Conservation (phyloP, 2,888 invertebrate species). For the Listrodromus nycthemerus region DNA sequence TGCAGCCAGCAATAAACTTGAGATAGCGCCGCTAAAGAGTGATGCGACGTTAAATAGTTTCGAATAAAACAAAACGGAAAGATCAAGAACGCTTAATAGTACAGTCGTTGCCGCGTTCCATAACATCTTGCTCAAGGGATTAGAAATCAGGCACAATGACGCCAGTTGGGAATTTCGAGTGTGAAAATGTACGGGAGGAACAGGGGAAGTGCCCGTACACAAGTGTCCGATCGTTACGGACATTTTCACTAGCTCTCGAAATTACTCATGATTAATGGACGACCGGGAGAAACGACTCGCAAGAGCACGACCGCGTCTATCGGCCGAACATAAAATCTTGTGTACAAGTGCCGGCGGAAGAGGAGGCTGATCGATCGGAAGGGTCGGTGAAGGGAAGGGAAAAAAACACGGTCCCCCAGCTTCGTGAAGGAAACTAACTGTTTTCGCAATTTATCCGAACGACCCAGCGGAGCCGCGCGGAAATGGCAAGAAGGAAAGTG, state of each 20-base stretch:
- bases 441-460: conserved; percentile 49
- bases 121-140: too few species aligned
- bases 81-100: too few species aligned
- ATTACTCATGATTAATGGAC: not conserved
- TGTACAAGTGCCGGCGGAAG: conserved; percentile 16
- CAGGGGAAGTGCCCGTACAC: not conserved
- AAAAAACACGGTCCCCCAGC: conserved; percentile 9
- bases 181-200: not conserved
- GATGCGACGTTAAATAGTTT: too few species aligned
- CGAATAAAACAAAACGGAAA: too few species aligned
- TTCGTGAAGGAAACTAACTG: conserved; percentile 11
- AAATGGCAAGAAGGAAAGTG: not conserved
- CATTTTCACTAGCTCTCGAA: not conserved
- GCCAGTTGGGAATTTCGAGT: not conserved
- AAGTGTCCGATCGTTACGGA: not conserved
- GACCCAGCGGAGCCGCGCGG: not conserved
- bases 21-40: too few species aligned
- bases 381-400: not conserved
- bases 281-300: conserved; percentile 2
- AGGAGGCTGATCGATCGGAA: conserved; percentile 43
- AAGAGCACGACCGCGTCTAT: not conserved
- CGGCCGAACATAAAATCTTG: not conserved
- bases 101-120: too few species aligned
- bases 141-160: not conserved
- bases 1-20: too few species aligned